phyloP scores from a whole-genome alignment of 2,113 vertebrate genomes.

The Lampris megalopsis region DNA sequence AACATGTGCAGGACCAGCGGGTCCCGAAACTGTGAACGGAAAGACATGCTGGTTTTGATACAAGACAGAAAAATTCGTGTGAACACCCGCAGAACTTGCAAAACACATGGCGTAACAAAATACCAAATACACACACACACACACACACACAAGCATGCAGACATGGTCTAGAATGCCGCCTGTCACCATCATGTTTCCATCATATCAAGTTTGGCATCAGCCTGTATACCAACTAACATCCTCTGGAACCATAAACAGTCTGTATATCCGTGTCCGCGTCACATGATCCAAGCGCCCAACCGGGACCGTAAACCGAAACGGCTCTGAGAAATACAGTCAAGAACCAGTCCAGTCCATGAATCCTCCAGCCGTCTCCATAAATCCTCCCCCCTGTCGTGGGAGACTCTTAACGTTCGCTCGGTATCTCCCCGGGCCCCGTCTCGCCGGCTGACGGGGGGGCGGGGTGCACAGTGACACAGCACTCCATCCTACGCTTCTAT shows the following conservation, averaged over 20 bases:
- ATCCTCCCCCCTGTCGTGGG: constrained; percentile 66
- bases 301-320: constrained; percentile 8
- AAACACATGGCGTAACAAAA: constrained; percentile 28
- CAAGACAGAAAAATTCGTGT: constrained; percentile 6
- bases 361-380: constrained; percentile 50
- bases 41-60: constrained; percentile 18
- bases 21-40: constrained; percentile 22
- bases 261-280: constrained; percentile 54
- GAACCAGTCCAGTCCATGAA: constrained; percentile 41
- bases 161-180: constrained; percentile 52
- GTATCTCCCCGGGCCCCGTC: constrained; percentile 26
- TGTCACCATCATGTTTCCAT: constrained; percentile 49
- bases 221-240: constrained; percentile 66
- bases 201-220: constrained; percentile 54
- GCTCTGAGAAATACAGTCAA: constrained; percentile 26
- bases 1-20: not conserved
- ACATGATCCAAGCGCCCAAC: constrained; percentile 50
- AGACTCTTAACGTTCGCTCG: constrained; percentile 31
- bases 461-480: constrained; percentile 65
- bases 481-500: constrained; percentile 69
- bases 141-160: constrained; percentile 38
- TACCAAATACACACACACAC: constrained; percentile 22
- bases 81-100: constrained; percentile 4
- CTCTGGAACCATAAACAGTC: constrained; percentile 63
- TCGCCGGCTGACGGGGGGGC: constrained; percentile 61